These are phyloP conservation scores for Diadumene lineata DNA, from an alignment of 92 coral and sea anemone species.

Conservation along the genomic window DNA sequence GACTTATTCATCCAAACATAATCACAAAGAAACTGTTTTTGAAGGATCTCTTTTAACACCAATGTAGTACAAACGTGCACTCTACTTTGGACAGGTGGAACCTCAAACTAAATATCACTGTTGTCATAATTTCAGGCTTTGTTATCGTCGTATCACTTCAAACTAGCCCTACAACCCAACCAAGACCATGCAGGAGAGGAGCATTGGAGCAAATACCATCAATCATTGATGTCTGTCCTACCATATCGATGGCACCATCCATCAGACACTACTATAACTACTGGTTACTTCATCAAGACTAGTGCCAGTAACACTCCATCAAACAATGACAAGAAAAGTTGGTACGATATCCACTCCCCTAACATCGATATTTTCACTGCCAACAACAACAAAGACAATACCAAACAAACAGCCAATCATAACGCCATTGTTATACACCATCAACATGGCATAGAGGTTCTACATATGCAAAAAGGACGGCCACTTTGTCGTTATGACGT, in stretches of 20 bases:
- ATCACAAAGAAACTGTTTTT: too few relatives aligned
- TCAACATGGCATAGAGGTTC: conserved; percentile 74
- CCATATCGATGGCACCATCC: conserved; percentile 88
- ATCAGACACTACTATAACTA: conserved; percentile 48
- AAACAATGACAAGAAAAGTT: background rate
- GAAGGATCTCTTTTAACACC: too few relatives aligned
- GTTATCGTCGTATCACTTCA: conserved; percentile 76
- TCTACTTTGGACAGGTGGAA: too few relatives aligned
- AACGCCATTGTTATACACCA: conserved; percentile 76
- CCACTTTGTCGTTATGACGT: conserved; percentile 70
- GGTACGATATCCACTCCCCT: conserved; percentile 21
- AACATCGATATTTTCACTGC: conserved; percentile 15
- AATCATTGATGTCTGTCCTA: conserved; percentile 59
- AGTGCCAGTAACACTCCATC: conserved; percentile 18
- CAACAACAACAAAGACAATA: background rate
- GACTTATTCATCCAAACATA: too few relatives aligned
- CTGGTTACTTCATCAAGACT: conserved; percentile 61
- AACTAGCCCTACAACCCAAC: conserved; percentile 79
- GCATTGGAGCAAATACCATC: conserved; percentile 80
- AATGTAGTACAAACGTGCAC: too few relatives aligned
- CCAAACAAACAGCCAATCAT: conserved; percentile 9
- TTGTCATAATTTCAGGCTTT: conserved; percentile 36
- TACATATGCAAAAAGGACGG: conserved; percentile 68
- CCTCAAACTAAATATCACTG: too few relatives aligned
- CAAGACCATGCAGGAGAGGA: conserved; percentile 83